Conservation (phyloP, 2,113 vertebrate genomes). For the Cyanocitta stelleri region DNA sequence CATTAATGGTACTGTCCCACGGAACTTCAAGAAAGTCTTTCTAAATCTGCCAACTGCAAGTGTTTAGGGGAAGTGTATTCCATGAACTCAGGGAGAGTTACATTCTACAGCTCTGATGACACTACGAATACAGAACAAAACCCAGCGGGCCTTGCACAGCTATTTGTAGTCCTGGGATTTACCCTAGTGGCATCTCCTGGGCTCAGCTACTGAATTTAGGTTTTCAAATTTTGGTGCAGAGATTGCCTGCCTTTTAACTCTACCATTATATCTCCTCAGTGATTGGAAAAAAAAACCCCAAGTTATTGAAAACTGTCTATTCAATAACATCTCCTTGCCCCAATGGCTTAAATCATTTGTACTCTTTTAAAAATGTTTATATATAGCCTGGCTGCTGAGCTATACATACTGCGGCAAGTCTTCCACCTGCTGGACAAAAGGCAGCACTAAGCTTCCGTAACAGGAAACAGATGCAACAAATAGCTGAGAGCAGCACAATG, state of each 20-base stretch:
- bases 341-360: neutral
- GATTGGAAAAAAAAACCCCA: neutral
- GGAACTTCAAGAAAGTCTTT: neutral
- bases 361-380: neutral
- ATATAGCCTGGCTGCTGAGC: neutral
- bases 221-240: neutral
- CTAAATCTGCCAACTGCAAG: neutral
- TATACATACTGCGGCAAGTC: slow-evolving; percentile 20
- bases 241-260: neutral
- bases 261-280: neutral
- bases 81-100: neutral
- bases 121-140: neutral
- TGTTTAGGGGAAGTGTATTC: neutral
- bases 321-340: neutral
- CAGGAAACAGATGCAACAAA: slow-evolving; percentile 60
- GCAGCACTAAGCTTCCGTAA: slow-evolving; percentile 4
- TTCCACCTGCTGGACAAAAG: slow-evolving; percentile 66
- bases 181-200: neutral
- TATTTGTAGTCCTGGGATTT: neutral
- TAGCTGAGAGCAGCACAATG: neutral
- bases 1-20: neutral
- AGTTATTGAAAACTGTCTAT: neutral
- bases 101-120: neutral
- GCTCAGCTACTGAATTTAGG: neutral
- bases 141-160: neutral